Evolutionary conservation across 2,797 vertebrate species (phyloP).

Genomic region (Etheostoma perlongum): DNA sequence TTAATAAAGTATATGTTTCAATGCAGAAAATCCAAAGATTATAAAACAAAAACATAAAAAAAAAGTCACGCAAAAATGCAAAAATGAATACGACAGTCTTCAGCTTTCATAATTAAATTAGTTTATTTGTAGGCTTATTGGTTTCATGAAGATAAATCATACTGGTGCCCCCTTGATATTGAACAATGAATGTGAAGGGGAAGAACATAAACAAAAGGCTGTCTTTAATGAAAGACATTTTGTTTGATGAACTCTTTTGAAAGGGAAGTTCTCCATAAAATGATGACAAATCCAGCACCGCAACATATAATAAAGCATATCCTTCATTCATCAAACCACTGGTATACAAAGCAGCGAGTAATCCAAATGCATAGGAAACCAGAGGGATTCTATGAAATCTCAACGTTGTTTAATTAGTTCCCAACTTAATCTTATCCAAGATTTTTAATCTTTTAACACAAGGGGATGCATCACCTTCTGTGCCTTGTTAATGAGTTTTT

Average conservation of each 20-base stretch:
- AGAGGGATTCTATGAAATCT: constrained; percentile 29
- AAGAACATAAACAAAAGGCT: constrained; percentile 15
- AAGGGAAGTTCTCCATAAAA: constrained; percentile 5
- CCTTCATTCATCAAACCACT: constrained; percentile 21
- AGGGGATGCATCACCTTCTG: constrained; percentile 26
- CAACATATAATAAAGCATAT: background rate
- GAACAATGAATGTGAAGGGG: too few relatives aligned
- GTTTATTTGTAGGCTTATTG: constrained; percentile 19
- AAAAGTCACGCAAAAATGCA: too few relatives aligned
- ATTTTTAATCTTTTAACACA: constrained; percentile 36
- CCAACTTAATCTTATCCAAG: constrained; percentile 13
- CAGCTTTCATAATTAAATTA: constrained; percentile 3
- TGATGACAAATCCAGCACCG: constrained; percentile 17
- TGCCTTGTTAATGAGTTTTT: constrained; percentile 32
- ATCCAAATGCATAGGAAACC: constrained; percentile 3
- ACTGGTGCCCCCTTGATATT: constrained; percentile 12
- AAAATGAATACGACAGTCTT: background rate
- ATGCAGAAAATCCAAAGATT: background rate
- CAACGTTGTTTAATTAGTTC: constrained; percentile 28
- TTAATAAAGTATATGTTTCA: background rate
- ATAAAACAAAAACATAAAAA: too few relatives aligned
- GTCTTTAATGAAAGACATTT: constrained; percentile 11
- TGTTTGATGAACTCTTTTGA: constrained; percentile 30
- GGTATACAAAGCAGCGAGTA: background rate
- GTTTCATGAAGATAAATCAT: constrained; percentile 28